phyloP scores from a whole-genome alignment of 2,797 vertebrate species.

The Scyliorhinus canicula region DNA sequence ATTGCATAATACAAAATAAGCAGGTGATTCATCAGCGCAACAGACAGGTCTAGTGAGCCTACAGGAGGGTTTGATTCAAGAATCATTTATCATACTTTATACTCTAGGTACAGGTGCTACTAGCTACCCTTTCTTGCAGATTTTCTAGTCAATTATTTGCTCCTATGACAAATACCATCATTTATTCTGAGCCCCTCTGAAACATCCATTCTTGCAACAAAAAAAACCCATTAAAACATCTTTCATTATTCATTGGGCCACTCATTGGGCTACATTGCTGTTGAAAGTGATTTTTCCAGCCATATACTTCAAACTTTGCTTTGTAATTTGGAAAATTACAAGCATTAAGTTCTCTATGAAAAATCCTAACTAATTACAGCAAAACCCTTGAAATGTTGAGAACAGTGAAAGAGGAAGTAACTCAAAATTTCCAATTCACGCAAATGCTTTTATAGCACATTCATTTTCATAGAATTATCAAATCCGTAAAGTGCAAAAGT shows the following conservation, averaged over 20 bases:
- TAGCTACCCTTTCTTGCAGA: background rate
- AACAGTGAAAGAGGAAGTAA: background rate
- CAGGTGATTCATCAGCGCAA: background rate
- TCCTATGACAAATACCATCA: background rate
- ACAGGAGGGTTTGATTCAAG: background rate
- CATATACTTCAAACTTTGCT: background rate
- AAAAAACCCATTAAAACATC: background rate
- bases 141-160: background rate
- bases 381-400: background rate
- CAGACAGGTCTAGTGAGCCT: background rate
- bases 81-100: background rate
- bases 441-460: background rate
- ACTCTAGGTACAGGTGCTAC: background rate
- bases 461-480: too few relatives aligned
- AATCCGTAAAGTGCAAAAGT: too few relatives aligned
- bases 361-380: background rate
- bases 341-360: background rate
- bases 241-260: background rate
- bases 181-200: background rate
- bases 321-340: background rate
- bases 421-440: background rate
- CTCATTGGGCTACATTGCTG: background rate
- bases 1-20: background rate
- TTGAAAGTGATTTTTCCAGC: background rate
- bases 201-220: background rate